phyloP scores from a whole-genome alignment of 2,797 vertebrate genomes.

The Lacerta viridis region DNA sequence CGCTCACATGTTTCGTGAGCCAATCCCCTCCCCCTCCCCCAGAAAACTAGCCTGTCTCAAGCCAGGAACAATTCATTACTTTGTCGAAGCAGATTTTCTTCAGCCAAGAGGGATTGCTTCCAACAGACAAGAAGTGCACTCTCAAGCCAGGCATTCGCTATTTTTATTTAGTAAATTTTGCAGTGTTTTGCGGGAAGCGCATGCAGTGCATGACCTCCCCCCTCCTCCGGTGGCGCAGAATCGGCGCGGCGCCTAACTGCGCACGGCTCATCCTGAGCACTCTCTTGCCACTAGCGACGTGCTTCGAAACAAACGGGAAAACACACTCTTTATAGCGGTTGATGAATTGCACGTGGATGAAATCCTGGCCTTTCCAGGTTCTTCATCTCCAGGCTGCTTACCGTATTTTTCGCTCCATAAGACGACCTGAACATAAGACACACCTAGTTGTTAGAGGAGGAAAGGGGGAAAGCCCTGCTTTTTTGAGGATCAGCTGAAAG shows the following conservation, averaged over 20 bases:
- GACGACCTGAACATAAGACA: too few species aligned
- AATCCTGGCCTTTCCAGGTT: too few species aligned
- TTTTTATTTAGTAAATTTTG: not conserved
- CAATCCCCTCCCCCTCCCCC: not conserved
- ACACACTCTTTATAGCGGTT: too few species aligned
- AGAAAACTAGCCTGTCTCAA: not conserved
- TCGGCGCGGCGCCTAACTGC: too few species aligned
- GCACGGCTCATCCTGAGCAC: not conserved
- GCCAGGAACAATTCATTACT: not conserved
- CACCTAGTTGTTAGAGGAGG: too few species aligned
- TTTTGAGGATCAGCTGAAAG: too few species aligned
- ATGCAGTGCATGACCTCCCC: not conserved
- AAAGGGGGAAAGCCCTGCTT: too few species aligned
- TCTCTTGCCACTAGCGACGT: not conserved
- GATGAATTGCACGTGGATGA: not conserved
- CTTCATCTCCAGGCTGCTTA: not conserved
- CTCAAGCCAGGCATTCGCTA: not conserved
- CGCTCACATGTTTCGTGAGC: not conserved
- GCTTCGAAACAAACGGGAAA: not conserved
- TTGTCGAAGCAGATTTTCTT: not conserved
- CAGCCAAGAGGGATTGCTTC: not conserved
- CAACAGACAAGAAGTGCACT: not conserved
- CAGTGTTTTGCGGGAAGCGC: not conserved
- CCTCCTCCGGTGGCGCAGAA: too few species aligned
- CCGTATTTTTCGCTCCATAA: too few species aligned